Conservation (phyloP, 2,113 vertebrate genomes). For the Lathamus discolor region DNA sequence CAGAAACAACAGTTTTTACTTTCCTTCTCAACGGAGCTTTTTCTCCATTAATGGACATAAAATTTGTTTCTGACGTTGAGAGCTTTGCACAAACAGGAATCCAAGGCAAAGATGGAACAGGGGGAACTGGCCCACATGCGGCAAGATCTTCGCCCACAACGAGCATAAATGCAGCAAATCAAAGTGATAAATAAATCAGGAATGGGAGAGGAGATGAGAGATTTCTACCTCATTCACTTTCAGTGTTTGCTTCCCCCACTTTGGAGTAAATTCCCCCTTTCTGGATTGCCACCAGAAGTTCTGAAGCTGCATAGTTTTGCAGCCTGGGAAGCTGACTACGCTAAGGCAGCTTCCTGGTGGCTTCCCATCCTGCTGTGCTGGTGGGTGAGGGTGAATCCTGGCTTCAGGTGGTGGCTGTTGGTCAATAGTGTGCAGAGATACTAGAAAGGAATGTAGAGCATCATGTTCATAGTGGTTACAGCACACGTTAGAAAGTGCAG, state of each 20-base stretch:
- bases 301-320: not conserved
- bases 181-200: not conserved
- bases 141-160: not conserved
- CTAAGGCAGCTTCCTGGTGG: not conserved
- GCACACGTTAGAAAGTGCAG: not conserved
- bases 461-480: not conserved
- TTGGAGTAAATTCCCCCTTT: not conserved
- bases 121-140: fast-evolving
- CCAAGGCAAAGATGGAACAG: not conserved
- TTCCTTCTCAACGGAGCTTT: not conserved
- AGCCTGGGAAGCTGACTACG: not conserved
- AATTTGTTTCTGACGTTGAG: not conserved
- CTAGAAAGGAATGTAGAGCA: not conserved
- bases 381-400: not conserved
- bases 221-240: not conserved
- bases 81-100: not conserved
- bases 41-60: not conserved
- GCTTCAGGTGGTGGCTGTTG: not conserved
- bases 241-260: not conserved
- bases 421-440: not conserved
- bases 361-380: not conserved
- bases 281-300: not conserved
- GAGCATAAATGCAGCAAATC: not conserved
- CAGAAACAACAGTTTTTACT: not conserved
- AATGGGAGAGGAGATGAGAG: not conserved